These are phyloP conservation scores for Poecilia latipinna DNA, from an alignment of 2,113 vertebrate species.

Conservation along the genomic window DNA sequence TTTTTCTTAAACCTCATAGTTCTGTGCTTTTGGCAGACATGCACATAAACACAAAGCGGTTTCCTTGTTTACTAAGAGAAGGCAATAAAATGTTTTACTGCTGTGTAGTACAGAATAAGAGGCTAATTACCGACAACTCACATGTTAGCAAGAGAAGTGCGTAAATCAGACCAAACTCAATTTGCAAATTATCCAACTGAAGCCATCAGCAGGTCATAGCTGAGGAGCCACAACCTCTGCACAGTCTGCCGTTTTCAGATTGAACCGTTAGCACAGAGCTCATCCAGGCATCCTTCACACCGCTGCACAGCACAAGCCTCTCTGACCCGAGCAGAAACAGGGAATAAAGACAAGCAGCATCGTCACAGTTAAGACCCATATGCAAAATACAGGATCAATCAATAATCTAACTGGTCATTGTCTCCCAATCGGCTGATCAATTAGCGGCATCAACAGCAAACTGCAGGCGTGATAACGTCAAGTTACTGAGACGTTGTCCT, in stretches of 20 bases:
- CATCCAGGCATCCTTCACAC: background rate
- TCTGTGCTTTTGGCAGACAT: background rate
- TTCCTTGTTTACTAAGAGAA: conserved; percentile 43
- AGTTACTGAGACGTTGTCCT: conserved; percentile 3
- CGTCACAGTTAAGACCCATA: background rate
- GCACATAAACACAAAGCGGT: conserved; percentile 30
- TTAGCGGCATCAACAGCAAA: background rate
- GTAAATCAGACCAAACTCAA: conserved; percentile 2
- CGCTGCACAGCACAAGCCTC: background rate
- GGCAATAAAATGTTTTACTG: conserved; percentile 56
- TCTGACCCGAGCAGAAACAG: background rate
- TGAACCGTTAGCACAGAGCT: too few species aligned
- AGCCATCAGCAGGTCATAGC: conserved; percentile 10
- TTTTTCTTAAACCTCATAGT: conserved; percentile 12
- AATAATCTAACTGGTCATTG: background rate
- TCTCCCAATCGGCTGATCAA: background rate
- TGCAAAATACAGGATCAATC: background rate
- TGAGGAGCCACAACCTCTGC: background rate
- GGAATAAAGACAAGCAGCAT: background rate
- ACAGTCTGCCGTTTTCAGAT: background rate
- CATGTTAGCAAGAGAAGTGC: conserved; percentile 1
- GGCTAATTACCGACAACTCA: conserved; percentile 38
- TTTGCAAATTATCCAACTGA: background rate
- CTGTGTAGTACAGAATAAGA: conserved; percentile 26
- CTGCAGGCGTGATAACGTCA: background rate